phyloP scores from a whole-genome alignment of 2,888 invertebrate species.

The Lepidochitona cinerea region DNA sequence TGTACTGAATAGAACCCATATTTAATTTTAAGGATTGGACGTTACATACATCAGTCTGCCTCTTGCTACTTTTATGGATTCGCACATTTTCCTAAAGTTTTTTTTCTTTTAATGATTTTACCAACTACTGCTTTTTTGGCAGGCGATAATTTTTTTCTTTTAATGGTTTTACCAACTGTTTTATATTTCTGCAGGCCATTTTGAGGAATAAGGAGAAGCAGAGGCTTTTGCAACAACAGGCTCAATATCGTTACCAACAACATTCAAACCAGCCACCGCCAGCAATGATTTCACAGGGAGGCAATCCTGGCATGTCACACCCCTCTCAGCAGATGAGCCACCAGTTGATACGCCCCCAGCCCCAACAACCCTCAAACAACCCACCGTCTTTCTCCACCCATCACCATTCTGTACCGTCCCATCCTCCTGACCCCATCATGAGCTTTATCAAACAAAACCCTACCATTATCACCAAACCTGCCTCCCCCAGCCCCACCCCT shows the following conservation, averaged over 20 bases:
- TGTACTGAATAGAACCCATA: no score
- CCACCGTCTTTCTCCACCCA: constrained; percentile 10
- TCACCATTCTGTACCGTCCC: constrained; percentile 8
- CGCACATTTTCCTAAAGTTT: no score
- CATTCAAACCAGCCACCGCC: neutral
- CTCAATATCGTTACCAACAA: constrained; percentile 25
- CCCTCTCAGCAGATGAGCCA: constrained; percentile 1
- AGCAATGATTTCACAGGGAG: neutral
- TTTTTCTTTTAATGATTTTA: no score
- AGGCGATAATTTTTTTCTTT: no score
- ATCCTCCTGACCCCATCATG: constrained; percentile 49
- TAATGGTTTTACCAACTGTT: neutral
- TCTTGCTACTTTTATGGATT: no score
- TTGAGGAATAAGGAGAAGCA: constrained; percentile 61
- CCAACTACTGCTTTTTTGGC: no score
- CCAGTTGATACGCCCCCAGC: constrained; percentile 12
- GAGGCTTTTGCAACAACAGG: constrained; percentile 54
- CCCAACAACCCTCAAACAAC: constrained; percentile 44
- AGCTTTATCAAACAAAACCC: constrained; percentile 66
- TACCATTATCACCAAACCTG: constrained; percentile 63
- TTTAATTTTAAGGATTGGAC: no score
- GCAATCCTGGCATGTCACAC: constrained; percentile 10
- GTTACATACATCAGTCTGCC: no score
- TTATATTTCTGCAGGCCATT: constrained; percentile 44
- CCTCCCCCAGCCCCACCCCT: constrained; percentile 56